phyloP scores from a whole-genome alignment of 2,113 vertebrate species.

The Alligator sinensis region DNA sequence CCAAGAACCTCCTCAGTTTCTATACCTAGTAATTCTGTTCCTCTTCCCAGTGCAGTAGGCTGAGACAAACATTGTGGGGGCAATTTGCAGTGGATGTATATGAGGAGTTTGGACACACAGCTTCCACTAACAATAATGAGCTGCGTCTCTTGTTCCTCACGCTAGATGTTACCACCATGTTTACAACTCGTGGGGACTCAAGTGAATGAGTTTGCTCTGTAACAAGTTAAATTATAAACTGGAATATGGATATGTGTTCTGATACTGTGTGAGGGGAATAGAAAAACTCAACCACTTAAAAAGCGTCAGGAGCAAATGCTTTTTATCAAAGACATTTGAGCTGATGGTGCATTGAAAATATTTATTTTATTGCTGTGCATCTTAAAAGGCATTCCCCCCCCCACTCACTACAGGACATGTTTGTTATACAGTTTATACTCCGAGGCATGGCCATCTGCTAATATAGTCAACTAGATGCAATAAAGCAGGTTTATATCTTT shows the following conservation, averaged over 20 bases:
- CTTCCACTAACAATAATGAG: not conserved
- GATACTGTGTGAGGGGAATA: not conserved
- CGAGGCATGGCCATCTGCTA: constrained; percentile 56
- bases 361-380: not conserved
- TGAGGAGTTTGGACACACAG: fast-evolving
- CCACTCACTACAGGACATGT: not conserved
- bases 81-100: fast-evolving
- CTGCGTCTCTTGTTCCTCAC: not conserved
- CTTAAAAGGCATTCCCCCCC: not conserved
- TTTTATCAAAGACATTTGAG: not conserved
- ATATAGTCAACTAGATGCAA: constrained; percentile 51
- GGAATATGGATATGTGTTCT: fast-evolving
- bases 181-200: fast-evolving
- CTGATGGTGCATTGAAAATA: not conserved
- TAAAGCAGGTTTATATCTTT: constrained; percentile 43
- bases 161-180: not conserved
- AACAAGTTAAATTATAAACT: fast-evolving
- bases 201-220: not conserved
- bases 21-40: not conserved
- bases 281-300: not conserved
- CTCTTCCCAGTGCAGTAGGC: not conserved
- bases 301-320: fast-evolving
- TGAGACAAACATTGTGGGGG: fast-evolving
- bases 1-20: not conserved
- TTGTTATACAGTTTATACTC: constrained; percentile 26